These are phyloP conservation scores for Venustoraphidia nigricollis DNA, from an alignment of 2,888 invertebrate genomes.

Conservation along the genomic window DNA sequence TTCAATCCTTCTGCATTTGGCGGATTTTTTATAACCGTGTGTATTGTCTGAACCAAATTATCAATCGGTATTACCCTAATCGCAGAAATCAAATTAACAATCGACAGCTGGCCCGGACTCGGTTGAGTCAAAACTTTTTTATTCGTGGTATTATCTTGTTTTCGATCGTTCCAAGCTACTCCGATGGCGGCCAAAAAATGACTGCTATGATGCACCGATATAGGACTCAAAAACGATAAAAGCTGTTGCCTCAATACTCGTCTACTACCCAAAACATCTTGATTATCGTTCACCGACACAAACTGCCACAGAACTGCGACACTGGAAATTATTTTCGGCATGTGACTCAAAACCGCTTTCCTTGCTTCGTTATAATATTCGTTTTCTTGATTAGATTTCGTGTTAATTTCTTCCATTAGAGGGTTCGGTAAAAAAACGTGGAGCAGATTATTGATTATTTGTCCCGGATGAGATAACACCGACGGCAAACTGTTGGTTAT, in stretches of 20 bases:
- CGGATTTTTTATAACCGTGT: slow-evolving; percentile 67
- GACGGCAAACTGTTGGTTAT: slow-evolving; percentile 33
- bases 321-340: slow-evolving; percentile 68
- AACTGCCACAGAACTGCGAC: slow-evolving; percentile 69
- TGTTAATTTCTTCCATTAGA: slow-evolving; percentile 25
- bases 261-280: slow-evolving; percentile 40
- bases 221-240: slow-evolving; percentile 68
- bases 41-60: slow-evolving; percentile 65
- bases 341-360: slow-evolving; percentile 57
- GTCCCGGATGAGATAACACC: slow-evolving; percentile 44
- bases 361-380: slow-evolving; percentile 40
- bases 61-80: slow-evolving; percentile 75
- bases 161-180: slow-evolving; percentile 69
- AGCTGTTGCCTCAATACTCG: slow-evolving; percentile 63
- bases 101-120: slow-evolving; percentile 50
- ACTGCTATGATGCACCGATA: slow-evolving; percentile 66
- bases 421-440: slow-evolving; percentile 62
- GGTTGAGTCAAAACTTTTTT: slow-evolving; percentile 43
- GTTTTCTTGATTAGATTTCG: slow-evolving; percentile 23
- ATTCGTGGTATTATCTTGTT: slow-evolving; percentile 30
- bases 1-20: slow-evolving; percentile 44
- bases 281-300: slow-evolving; percentile 26
- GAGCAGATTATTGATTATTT: slow-evolving; percentile 64
- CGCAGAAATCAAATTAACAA: slow-evolving; percentile 64
- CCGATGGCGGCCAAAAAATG: slow-evolving; percentile 71